These are phyloP conservation scores for Omphaloscelis lunosa DNA, from an alignment of 2,888 invertebrate genomes.

Conservation along the genomic window DNA sequence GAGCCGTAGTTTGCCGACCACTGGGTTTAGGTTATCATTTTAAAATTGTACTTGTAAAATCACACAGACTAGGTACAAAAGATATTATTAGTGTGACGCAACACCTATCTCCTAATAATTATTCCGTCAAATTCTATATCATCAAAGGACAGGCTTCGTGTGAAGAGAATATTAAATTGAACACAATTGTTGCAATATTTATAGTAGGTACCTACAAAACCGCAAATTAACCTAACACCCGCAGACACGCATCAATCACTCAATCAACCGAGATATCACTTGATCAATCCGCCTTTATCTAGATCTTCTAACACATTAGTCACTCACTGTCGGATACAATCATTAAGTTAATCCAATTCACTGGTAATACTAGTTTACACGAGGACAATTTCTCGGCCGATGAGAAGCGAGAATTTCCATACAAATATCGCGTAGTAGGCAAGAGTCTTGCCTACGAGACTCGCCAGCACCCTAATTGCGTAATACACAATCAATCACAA, in stretches of 20 bases:
- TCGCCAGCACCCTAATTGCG: not conserved
- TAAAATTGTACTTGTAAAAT: not conserved
- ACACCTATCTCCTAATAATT: not conserved
- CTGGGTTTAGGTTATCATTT: not conserved
- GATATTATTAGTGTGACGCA: not conserved
- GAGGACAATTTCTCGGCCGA: not conserved
- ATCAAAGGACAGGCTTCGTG: not conserved
- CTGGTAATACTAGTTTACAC: constrained; percentile 10
- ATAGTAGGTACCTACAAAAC: not conserved
- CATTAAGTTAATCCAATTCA: constrained; percentile 44
- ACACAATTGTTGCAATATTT: not conserved
- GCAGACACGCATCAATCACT: constrained; percentile 27
- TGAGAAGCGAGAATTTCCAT: not conserved
- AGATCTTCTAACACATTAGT: constrained; percentile 50
- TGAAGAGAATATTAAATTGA: not conserved
- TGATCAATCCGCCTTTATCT: constrained; percentile 45
- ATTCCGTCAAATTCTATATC: not conserved
- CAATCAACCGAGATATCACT: constrained; percentile 49
- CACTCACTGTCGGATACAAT: constrained; percentile 44
- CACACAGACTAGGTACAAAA: not conserved
- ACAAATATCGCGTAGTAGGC: not conserved
- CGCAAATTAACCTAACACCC: constrained; percentile 21
- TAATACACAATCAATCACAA: no score
- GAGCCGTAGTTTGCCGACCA: no score
- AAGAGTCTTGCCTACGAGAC: not conserved